Base-by-base conservation (phyloP, 2,888 invertebrate genomes). In the Panorpa germanica region DNA sequence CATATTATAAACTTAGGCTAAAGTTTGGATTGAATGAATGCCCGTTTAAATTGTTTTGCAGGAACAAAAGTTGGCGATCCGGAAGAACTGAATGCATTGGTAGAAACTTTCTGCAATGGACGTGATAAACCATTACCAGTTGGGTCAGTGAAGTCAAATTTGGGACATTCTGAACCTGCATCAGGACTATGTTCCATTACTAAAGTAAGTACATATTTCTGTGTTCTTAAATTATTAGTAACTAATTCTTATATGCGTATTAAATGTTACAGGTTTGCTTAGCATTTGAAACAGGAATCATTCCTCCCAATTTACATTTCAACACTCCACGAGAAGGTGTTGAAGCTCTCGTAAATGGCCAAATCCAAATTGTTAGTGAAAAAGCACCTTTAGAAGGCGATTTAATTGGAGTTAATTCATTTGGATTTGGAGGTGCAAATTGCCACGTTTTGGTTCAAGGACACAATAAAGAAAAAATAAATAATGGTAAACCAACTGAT, bases 391-490 rank as follows among this genome's bases (percentile, higher is more conserved):
- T 78, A 67, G 52, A 63, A 28, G 70, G 72, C 21, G 76, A 76
- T 15, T 54, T 72, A 47, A 67, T 71, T 11, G 83, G 76, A 6
- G 59, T 86, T 30, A 88, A 80, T 58, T 80, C 78, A 17, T 88
- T 86, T 47, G 86, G 86, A 1, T 86, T 86, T 45, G 86, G 85
- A 21, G 86, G 86, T 3, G 71, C 72, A 9, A 81, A 81, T 41
- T 70, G 68, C 32, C 53, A 54, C 38, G 46, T 47, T 2, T 35
- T 55, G 1, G 32, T 54, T 1, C 43, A 41, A 24, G 48, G 41
- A 1, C 31, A 32, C 27, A 35, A 40, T 1, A 53, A 50, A 28
- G 14, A 41, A 2, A 54, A 55, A 31, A 9, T 27, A 0, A 74
- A 74, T 46, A 54, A 59, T 2, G 69, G 65, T 9, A 43, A 63